phyloP scores from a whole-genome alignment of 2,888 invertebrate genomes.

The Quadroppia sp. region DNA sequence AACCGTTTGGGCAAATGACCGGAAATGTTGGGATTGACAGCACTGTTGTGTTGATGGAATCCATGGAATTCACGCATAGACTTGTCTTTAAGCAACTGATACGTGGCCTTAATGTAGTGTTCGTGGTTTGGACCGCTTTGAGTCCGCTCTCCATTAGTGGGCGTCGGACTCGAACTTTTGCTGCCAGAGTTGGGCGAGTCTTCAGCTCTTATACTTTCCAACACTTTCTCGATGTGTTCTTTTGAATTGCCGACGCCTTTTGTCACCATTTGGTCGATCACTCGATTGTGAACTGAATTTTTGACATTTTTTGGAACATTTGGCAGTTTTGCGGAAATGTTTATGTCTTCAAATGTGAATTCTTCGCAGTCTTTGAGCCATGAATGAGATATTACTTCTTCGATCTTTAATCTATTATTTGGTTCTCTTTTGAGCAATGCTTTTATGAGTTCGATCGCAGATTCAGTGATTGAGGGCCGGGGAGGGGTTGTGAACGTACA shows the following conservation, averaged over 20 bases:
- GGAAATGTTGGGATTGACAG: conserved; percentile 14
- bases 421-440: conserved; percentile 43
- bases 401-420: conserved; percentile 39
- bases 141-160: neutral
- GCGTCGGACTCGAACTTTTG: neutral
- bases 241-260: conserved; percentile 42
- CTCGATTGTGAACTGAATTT: conserved; percentile 38
- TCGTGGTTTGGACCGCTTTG: conserved; percentile 33
- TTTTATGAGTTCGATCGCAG: conserved; percentile 41
- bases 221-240: conserved; percentile 42
- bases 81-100: conserved; percentile 44
- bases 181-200: neutral
- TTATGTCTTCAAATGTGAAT: neutral
- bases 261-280: conserved; percentile 43
- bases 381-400: conserved; percentile 39
- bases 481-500: conserved; percentile 43
- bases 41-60: conserved; percentile 16
- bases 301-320: conserved; percentile 30
- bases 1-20: conserved; percentile 24
- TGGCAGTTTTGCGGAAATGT: neutral
- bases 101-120: conserved; percentile 44
- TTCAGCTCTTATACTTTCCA: conserved; percentile 8
- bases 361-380: conserved; percentile 40
- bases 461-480: conserved; percentile 39
- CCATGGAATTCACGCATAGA: conserved; percentile 42